A percentile compares a stretch with the other conserved stretches of the same genome.
Evolutionary conservation across 2,888 invertebrate genomes (phyloP).

Genomic region (Sinotaia quadrata): DNA sequence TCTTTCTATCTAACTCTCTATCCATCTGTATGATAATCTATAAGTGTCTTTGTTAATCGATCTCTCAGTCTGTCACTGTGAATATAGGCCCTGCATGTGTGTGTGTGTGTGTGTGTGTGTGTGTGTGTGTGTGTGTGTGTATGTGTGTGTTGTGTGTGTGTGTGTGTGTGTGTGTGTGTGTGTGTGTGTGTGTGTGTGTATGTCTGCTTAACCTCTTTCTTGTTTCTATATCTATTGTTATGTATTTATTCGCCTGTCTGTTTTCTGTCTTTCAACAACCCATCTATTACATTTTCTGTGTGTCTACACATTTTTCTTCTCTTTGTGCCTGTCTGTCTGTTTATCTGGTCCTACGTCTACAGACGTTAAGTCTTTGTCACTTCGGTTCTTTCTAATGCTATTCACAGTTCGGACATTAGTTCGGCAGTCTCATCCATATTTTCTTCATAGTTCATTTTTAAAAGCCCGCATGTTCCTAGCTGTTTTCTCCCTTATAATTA

Average conservation of each 20-base stretch:
- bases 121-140: slow-evolving; percentile 7
- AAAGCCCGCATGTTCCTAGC: too few relatives aligned
- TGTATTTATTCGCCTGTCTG: not conserved
- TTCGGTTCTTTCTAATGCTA: too few relatives aligned
- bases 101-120: not conserved
- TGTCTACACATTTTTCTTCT: not conserved
- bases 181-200: slow-evolving; percentile 6
- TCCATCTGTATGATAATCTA: too few relatives aligned
- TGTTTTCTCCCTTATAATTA: too few relatives aligned
- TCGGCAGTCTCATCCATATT: too few relatives aligned
- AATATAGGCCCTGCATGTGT: not conserved
- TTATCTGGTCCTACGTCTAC: not conserved
- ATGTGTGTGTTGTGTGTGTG: not conserved
- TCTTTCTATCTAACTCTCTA: too few relatives aligned
- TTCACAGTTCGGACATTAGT: too few relatives aligned
- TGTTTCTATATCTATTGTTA: not conserved
- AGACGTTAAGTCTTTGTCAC: too few relatives aligned
- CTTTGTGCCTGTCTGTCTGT: not conserved
- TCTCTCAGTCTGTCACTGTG: too few relatives aligned
- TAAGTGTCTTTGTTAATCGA: too few relatives aligned
- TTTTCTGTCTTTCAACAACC: not conserved
- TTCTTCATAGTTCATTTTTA: too few relatives aligned
- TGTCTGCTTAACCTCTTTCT: not conserved
- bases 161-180: slow-evolving; percentile 2
- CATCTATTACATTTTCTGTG: slow-evolving; percentile 5